A percentile compares a stretch with the other conserved stretches of the same genome.
Evolutionary conservation across 2,113 vertebrate genomes (phyloP).

Genomic region (Planiliza haematocheilus): DNA sequence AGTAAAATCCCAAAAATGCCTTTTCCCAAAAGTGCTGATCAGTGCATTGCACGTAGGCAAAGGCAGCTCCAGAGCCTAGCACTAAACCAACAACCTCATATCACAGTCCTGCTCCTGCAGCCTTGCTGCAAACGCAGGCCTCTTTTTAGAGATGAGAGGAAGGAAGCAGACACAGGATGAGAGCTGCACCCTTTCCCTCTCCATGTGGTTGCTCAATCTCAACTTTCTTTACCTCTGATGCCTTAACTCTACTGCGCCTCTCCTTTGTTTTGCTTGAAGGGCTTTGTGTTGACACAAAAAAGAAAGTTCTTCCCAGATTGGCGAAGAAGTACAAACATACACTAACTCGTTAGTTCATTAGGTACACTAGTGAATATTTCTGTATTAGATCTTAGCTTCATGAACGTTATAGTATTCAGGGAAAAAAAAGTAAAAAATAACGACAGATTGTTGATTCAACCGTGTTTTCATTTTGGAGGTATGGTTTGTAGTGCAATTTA

Average conservation of each 20-base stretch:
- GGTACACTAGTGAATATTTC: too few relatives aligned
- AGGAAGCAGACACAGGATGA: constrained; percentile 80
- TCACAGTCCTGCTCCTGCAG: constrained; percentile 33
- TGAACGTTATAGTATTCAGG: too few relatives aligned
- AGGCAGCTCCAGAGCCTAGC: constrained; percentile 28
- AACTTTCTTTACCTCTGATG: constrained; percentile 55
- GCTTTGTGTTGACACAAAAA: background rate
- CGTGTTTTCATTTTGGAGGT: too few relatives aligned
- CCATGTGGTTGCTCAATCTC: constrained; percentile 47
- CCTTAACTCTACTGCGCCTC: background rate
- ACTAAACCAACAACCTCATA: constrained; percentile 37
- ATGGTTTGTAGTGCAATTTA: too few relatives aligned
- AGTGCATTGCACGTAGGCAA: constrained; percentile 30
- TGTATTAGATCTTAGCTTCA: too few relatives aligned
- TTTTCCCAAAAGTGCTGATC: constrained; percentile 62
- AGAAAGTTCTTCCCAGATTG: background rate
- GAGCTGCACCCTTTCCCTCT: constrained; percentile 82
- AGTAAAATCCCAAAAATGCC: constrained; percentile 6
- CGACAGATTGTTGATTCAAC: too few relatives aligned
- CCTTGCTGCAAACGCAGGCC: constrained; percentile 30
- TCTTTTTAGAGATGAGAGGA: constrained; percentile 77
- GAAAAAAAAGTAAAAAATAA: too few relatives aligned
- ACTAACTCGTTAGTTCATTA: too few relatives aligned
- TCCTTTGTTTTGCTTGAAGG: background rate
- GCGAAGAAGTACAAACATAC: background rate